Base-by-base conservation (phyloP, 2,113 vertebrate genomes). In the Aegithalos caudatus region DNA sequence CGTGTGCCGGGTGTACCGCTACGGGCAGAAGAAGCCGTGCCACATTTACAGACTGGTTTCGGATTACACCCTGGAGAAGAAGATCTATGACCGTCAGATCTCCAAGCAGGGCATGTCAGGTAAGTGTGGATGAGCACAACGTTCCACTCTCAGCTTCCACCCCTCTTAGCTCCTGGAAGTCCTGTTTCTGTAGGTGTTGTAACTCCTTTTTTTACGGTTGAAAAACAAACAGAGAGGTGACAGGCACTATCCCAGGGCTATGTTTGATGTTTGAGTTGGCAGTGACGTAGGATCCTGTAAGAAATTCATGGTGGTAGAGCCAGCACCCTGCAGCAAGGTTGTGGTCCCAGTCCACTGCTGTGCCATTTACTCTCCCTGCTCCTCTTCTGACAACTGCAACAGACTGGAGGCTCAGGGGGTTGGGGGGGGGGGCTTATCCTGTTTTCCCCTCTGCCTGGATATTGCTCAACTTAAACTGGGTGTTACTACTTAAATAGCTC, bases 71-170 rank as follows among this genome's bases (percentile, higher is more conserved):
- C 97, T 99, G 69, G 99, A 99, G 98, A 99, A 99, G 98, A 99
- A 99, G 98, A 99, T 99, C 91, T 99, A 99, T 54, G 99, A 99
- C 94, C 98, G 99, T 76, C 99, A 99, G 97, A 99, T 99, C 94
- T 99, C 99, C 88, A 99, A 99, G 97, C 99, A 99, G 98, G 99
- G 99, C 96, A 99, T 99, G 99, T 99, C 99, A 38, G 99, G 99
- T 99, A 67, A 79, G 97, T 10, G 13, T 33, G n/a, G 65, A 29
- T 64, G 37, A 40, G 12, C 14, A 12, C 20, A 18, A 23, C 1
- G 2, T 61, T 85, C 72, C 14, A 9, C 69, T 57, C 56, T 66
- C 80, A 60, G 24, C 25, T 69, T 61, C 72, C 9, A 3, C 18
- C 82, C 27, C 18, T 53, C 71, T 70, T 44, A n/a, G 14, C 13